Conservation (phyloP, 1,140 invertebrate species). For the Episyrphus balteatus region DNA sequence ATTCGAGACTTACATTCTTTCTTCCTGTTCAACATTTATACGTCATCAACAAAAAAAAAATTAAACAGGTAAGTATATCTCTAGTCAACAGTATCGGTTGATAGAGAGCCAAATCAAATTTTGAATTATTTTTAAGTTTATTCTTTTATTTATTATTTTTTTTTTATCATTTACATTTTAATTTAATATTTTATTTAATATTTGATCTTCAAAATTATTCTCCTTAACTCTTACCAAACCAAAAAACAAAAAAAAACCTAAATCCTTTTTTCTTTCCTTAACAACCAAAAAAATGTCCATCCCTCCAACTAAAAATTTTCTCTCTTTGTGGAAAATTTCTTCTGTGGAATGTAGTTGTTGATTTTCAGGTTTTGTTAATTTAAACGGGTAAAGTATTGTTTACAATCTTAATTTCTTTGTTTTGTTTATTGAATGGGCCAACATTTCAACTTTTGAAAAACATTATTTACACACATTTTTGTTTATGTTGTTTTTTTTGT, state of each 20-base stretch:
- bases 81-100: conserved; percentile 1
- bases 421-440: neutral
- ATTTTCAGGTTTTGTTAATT: neutral
- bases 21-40: neutral
- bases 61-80: neutral
- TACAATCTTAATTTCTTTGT: neutral
- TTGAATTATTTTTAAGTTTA: neutral
- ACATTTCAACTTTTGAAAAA: neutral
- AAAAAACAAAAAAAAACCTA: too few species aligned
- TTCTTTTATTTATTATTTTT: neutral
- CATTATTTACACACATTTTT: neutral
- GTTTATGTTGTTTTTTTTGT: too few species aligned
- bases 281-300: neutral
- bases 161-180: neutral
- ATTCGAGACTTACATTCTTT: too few species aligned
- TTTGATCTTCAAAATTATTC: too few species aligned
- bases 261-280: too few species aligned
- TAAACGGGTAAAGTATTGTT: neutral
- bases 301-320: neutral
- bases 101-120: neutral
- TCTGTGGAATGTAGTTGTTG: neutral
- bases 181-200: too few species aligned
- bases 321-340: neutral
- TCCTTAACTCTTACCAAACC: too few species aligned
- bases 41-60: neutral